A percentile compares a stretch with the other conserved stretches of the same genome.
Conservation (phyloP, 2,888 invertebrate genomes). For the Machimus atricapillus region DNA sequence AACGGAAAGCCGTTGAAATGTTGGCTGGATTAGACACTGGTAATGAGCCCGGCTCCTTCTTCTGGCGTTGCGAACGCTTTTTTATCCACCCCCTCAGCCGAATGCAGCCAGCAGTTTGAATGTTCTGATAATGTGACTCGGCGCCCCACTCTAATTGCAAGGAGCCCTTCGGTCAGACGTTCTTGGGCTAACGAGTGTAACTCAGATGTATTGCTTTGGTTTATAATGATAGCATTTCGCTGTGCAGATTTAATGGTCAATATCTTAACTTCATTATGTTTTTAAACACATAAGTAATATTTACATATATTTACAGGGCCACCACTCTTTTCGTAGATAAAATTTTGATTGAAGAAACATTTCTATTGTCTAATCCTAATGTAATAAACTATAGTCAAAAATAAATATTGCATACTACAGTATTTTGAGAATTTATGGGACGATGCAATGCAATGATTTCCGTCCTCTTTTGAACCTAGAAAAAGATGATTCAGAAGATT, state of each 20-base stretch:
- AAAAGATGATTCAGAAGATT: too few species aligned
- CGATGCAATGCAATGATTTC: too few species aligned
- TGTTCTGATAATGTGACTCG: neutral
- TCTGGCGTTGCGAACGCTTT: neutral
- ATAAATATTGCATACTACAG: too few species aligned
- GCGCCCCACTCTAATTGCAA: neutral
- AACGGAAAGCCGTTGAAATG: conserved; percentile 39
- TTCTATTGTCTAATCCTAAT: too few species aligned
- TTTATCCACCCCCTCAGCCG: neutral
- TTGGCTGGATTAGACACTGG: conserved; percentile 38
- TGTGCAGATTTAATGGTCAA: neutral
- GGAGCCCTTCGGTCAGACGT: neutral
- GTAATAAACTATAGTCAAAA: too few species aligned
- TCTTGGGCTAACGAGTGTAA: neutral
- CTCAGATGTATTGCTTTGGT: neutral
- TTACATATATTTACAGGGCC: too few species aligned
- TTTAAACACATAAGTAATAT: too few species aligned
- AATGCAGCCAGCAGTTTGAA: conserved; percentile 1
- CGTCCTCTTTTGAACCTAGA: too few species aligned
- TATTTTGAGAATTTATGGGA: too few species aligned
- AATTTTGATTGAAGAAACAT: too few species aligned
- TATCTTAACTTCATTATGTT: too few species aligned
- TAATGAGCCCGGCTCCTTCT: conserved; percentile 17
- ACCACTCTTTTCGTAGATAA: too few species aligned
- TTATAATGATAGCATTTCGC: neutral